Percentiles rank a stretch among this genome's conserved stretches.
phyloP scores from a whole-genome alignment of 2,113 vertebrate genomes.

The Lepisosteus osseus region DNA sequence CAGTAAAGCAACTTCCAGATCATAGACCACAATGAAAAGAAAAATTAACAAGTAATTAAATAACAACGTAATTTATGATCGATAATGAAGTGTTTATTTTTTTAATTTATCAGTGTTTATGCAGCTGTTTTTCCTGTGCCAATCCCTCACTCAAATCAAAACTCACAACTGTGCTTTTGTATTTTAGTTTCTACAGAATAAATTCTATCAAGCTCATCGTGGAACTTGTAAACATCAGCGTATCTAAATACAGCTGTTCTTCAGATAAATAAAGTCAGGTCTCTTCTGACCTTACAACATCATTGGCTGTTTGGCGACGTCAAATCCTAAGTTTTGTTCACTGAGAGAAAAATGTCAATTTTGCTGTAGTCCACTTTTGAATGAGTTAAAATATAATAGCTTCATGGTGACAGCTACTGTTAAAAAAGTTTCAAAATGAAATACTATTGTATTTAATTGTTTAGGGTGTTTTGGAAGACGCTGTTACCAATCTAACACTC shows the following conservation, averaged over 20 bases:
- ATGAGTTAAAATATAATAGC: too few relatives aligned
- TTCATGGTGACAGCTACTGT: too few relatives aligned
- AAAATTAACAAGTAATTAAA: background rate
- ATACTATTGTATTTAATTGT: too few relatives aligned
- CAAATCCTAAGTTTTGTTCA: too few relatives aligned
- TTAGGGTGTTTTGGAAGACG: too few relatives aligned
- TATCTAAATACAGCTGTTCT: constrained; percentile 8
- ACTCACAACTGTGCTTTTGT: background rate
- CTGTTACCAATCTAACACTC: too few relatives aligned
- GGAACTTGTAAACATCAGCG: background rate
- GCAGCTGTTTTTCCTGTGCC: background rate
- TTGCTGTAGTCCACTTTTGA: too few relatives aligned
- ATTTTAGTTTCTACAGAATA: background rate
- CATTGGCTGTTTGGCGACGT: too few relatives aligned
- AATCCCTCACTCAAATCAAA: background rate
- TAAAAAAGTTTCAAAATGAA: too few relatives aligned
- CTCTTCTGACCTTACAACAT: too few relatives aligned
- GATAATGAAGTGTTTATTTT: background rate
- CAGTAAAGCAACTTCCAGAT: constrained; percentile 42
- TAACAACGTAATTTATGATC: background rate
- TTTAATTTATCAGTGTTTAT: background rate
- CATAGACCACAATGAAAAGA: constrained; percentile 44
- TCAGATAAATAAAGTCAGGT: background rate
- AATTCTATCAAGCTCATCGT: background rate
- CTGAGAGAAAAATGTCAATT: too few relatives aligned